phyloP scores from a whole-genome alignment of 2,797 vertebrate genomes.

The Cyprinodon diabolis region DNA sequence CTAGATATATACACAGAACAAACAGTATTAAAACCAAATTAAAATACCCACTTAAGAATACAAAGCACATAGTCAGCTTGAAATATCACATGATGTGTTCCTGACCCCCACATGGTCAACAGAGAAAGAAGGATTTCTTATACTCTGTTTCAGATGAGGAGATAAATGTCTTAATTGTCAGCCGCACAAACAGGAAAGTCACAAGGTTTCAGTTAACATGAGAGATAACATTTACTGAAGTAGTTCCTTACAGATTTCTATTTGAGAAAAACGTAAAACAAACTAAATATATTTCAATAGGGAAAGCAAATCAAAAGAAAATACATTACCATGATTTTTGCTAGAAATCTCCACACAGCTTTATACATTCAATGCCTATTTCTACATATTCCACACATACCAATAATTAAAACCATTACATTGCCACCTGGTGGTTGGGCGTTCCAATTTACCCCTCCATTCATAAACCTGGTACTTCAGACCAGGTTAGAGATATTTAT shows the following conservation, averaged over 20 bases:
- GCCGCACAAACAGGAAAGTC: neutral
- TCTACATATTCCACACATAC: neutral
- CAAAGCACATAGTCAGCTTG: slow-evolving; percentile 59
- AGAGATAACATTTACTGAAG: neutral
- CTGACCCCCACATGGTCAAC: slow-evolving; percentile 45
- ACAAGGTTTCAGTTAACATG: neutral
- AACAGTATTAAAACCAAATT: neutral
- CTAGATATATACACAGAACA: slow-evolving; percentile 9
- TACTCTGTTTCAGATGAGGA: neutral
- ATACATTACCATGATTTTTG: neutral
- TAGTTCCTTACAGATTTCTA: neutral
- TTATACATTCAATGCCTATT: neutral
- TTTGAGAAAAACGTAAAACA: neutral
- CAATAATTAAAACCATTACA: neutral
- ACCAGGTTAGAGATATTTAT: too few relatives aligned
- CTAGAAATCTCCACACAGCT: neutral
- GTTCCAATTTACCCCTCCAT: neutral
- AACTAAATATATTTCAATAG: neutral
- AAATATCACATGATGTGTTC: slow-evolving; percentile 53
- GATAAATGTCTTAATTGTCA: neutral
- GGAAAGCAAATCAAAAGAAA: neutral
- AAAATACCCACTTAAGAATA: slow-evolving; percentile 28
- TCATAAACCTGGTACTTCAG: too few relatives aligned
- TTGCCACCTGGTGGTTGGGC: neutral
- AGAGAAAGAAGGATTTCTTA: slow-evolving; percentile 25